Conservation (phyloP, 2,888 invertebrate genomes). For the Amorpha juglandis region DNA sequence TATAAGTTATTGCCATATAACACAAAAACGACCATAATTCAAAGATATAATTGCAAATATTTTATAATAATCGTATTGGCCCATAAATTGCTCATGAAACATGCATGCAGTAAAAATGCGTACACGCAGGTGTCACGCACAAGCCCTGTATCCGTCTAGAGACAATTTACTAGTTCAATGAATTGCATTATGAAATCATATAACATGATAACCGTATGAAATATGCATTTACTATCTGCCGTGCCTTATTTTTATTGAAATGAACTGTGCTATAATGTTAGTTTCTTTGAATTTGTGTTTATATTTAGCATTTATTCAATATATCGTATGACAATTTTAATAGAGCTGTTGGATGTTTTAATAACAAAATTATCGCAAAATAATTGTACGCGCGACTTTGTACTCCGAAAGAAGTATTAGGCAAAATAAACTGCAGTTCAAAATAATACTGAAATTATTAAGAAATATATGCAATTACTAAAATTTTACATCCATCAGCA, state of each 20-base stretch:
- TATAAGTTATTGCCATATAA: background rate
- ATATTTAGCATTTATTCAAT: too few relatives aligned
- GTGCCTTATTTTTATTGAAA: background rate
- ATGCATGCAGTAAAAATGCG: conserved; percentile 55
- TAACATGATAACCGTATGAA: background rate
- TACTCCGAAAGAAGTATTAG: too few relatives aligned
- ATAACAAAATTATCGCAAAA: too few relatives aligned
- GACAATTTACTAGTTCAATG: conserved; percentile 33
- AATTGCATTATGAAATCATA: conserved; percentile 28
- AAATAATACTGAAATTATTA: too few relatives aligned
- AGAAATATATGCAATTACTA: too few relatives aligned
- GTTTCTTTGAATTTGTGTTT: background rate
- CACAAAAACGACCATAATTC: conserved; percentile 12
- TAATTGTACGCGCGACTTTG: too few relatives aligned
- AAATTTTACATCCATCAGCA: too few relatives aligned
- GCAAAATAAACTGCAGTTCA: too few relatives aligned
- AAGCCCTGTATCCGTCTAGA: conserved; percentile 50
- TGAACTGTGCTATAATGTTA: background rate
- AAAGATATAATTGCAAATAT: conserved; percentile 40
- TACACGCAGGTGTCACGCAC: conserved; percentile 54
- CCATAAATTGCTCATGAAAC: conserved; percentile 65
- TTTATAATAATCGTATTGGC: conserved; percentile 56
- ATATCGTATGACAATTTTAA: too few relatives aligned
- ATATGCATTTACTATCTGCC: conserved; percentile 7
- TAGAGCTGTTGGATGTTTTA: too few relatives aligned